Conservation (phyloP, 2,113 vertebrate species). For the Glaucidium brasilianum region DNA sequence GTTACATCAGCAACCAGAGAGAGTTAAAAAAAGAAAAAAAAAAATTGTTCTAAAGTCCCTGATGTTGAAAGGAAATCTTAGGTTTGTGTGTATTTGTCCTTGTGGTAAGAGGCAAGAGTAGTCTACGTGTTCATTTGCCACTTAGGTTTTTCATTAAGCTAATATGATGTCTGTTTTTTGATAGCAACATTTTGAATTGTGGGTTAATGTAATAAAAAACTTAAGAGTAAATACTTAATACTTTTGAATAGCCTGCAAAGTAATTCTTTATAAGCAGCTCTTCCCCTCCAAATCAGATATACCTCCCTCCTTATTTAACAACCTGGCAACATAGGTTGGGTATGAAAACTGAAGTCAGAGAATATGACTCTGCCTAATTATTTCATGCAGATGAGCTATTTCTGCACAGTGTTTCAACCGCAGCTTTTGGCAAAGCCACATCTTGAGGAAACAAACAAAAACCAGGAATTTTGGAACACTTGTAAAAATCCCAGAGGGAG, state of each 20-base stretch:
- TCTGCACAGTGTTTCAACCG: not conserved
- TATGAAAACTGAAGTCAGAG: not conserved
- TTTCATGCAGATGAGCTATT: not conserved
- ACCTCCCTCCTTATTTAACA: not conserved
- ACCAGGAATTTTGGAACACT: not conserved
- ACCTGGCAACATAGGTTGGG: not conserved
- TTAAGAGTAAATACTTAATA: not conserved
- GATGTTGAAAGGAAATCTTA: not conserved
- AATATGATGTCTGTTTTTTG: not conserved
- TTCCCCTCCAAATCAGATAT: not conserved
- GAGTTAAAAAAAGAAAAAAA: slow-evolving; percentile 20
- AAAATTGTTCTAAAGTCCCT: not conserved
- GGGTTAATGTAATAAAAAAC: not conserved
- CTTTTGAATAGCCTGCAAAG: not conserved
- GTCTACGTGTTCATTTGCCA: not conserved
- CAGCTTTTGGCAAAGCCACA: not conserved
- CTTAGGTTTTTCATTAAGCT: not conserved
- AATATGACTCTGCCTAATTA: not conserved
- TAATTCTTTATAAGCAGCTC: not conserved
- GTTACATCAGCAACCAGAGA: slow-evolving; percentile 67
- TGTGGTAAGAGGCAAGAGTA: not conserved
- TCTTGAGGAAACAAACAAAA: not conserved
- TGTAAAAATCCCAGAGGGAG: not conserved
- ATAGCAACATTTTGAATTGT: not conserved
- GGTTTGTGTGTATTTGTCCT: not conserved